Evolutionary conservation across 2,888 invertebrate genomes (phyloP), one percentile per base, ranked within the genome.

Genomic region (Clivina fossor): DNA sequence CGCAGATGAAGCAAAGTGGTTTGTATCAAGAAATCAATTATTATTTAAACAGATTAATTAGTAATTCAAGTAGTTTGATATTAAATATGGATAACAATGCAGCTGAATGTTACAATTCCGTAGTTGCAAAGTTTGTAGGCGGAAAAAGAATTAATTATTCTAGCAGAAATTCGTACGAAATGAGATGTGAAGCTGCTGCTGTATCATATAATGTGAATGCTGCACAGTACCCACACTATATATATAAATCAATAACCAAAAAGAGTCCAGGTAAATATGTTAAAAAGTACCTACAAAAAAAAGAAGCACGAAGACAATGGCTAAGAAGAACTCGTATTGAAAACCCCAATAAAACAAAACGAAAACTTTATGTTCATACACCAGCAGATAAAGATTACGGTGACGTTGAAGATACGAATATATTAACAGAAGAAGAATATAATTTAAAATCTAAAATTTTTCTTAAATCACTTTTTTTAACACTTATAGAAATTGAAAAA

Each of bases 1-100:
- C 35, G 13, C 13, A 37, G 20, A 53, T 56, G 43, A 40, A 48
- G 13, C 8, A 40, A 40, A 57, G 56, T 49, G 59, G 53, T 11
- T 24, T 57, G 5, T 20, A 20, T 19, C 20, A 40, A 20, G 40
- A 40, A n/a, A 40, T 56, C 8, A 9, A 47, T 8, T n/a, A 32
- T 2, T 40, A 26, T 33, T 28, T 46, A 19, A 32, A 46, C 11
- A 28, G 58, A 13, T 32, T 58, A 15, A 11, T 51, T 32, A 9
- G 22, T 18, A 37, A 56, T 51, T 40, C 47, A n/a, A 13, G 8
- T 8, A 58, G 58, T 13, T 20, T 40, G 9, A 40, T 40, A 11
- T 20, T 40, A 2, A 40, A 40, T 20, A 40, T 40, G 40, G 20
- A 40, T 19, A 20, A 9, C 11, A 40, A 40, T 20, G n/a, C 11